Conservation (phyloP, 1,140 invertebrate genomes). For the Mercenaria mercenaria region DNA sequence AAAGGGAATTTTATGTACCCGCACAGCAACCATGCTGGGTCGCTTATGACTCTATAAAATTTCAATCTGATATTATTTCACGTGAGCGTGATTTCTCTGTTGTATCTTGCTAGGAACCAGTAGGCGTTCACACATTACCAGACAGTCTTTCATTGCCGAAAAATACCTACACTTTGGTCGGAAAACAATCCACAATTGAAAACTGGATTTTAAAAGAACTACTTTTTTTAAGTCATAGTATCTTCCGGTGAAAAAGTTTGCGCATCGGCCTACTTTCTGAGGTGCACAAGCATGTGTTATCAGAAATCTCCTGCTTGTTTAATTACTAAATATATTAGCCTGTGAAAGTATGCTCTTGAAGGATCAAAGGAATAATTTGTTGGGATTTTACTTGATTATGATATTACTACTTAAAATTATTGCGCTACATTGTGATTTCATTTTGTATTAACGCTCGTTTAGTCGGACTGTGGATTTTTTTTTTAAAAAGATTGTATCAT, state of each 20-base stretch:
- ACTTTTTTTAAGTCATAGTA: neutral
- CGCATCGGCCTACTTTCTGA: neutral
- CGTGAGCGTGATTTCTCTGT: neutral
- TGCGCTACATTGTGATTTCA: slow-evolving; percentile 33
- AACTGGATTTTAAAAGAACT: neutral
- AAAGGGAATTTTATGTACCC: slow-evolving; percentile 55
- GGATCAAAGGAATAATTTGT: slow-evolving; percentile 39
- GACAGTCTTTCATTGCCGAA: neutral
- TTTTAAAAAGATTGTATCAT: neutral
- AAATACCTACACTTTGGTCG: slow-evolving; percentile 22
- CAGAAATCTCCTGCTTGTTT: slow-evolving; percentile 31
- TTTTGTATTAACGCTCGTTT: slow-evolving; percentile 1
- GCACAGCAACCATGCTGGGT: neutral
- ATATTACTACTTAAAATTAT: slow-evolving; percentile 48
- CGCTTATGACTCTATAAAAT: slow-evolving; percentile 50
- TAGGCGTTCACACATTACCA: slow-evolving; percentile 36
- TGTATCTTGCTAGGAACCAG: neutral
- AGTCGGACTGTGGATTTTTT: neutral
- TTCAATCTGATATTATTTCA: slow-evolving; percentile 51
- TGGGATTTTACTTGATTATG: slow-evolving; percentile 20
- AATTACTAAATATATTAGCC: slow-evolving; percentile 43
- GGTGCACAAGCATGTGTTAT: neutral
- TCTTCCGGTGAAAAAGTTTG: neutral
- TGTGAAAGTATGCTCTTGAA: slow-evolving; percentile 41
- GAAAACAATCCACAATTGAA: slow-evolving; percentile 23